Percentiles rank a stretch among this genome's conserved stretches.
phyloP scores from a whole-genome alignment of 2,888 invertebrate species.

The Lydus trimaculatus region DNA sequence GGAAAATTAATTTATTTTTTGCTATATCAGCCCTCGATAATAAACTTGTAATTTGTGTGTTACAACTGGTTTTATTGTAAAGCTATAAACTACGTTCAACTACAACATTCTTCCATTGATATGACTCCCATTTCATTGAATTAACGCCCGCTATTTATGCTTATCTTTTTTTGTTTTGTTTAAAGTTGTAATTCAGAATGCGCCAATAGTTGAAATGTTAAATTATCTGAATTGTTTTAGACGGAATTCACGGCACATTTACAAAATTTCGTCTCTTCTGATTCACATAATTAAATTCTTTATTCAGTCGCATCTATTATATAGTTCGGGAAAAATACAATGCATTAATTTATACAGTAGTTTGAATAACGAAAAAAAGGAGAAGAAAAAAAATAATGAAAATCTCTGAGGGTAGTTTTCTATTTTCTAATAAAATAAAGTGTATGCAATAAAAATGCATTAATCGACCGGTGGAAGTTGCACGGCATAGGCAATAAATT shows the following conservation, averaged over 20 bases:
- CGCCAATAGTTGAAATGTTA: constrained; percentile 23
- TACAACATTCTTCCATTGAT: constrained; percentile 26
- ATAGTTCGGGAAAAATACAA: neutral
- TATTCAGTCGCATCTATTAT: constrained; percentile 19
- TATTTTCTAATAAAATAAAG: constrained; percentile 51
- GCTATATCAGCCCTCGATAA: constrained; percentile 14
- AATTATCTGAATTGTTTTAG: constrained; percentile 27
- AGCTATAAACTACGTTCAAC: constrained; percentile 27
- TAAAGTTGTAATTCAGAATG: neutral
- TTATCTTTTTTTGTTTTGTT: too few species aligned
- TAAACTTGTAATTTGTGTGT: constrained; percentile 23
- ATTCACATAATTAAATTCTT: constrained; percentile 29
- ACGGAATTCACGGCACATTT: constrained; percentile 30
- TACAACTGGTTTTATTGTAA: constrained; percentile 29
- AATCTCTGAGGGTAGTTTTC: neutral
- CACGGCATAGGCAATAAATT: constrained; percentile 49
- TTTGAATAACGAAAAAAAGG: neutral
- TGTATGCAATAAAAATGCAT: constrained; percentile 52
- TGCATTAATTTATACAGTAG: constrained; percentile 4
- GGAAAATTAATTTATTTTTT: constrained; percentile 31
- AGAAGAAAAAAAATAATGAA: constrained; percentile 10
- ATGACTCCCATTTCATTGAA: constrained; percentile 24
- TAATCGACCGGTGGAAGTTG: constrained; percentile 45
- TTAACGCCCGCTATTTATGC: constrained; percentile 29
- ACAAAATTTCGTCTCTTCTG: constrained; percentile 23